These are phyloP conservation scores for Cylloceria caligata DNA, from an alignment of 2,888 invertebrate genomes.

Conservation along the genomic window DNA sequence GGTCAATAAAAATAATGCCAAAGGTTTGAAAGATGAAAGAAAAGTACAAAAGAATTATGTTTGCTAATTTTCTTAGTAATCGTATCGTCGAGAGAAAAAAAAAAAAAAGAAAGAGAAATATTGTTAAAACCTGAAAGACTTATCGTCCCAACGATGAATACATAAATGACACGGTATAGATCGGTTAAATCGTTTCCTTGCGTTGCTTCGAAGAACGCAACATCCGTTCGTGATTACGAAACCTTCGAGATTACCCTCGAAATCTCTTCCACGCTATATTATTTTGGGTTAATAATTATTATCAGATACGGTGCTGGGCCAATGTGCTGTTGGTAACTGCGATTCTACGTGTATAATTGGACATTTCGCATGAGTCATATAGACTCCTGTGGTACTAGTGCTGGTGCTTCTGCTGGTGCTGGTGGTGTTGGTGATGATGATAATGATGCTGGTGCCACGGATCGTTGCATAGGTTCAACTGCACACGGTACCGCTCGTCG, in stretches of 20 bases:
- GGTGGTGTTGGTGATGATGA: too few relatives aligned
- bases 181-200: not conserved
- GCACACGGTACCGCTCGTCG: not conserved
- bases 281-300: slow-evolving; percentile 24
- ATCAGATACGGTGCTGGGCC: not conserved
- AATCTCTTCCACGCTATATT: slow-evolving; percentile 29
- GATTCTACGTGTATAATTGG: slow-evolving; percentile 32
- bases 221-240: slow-evolving; percentile 30
- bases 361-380: slow-evolving; percentile 15
- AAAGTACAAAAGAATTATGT: not conserved
- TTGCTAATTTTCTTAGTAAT: not conserved
- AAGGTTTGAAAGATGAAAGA: too few relatives aligned
- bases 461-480: slow-evolving; percentile 10
- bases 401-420: too few relatives aligned
- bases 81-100: too few relatives aligned
- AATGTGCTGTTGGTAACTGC: slow-evolving; percentile 9
- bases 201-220: slow-evolving; percentile 8
- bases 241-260: not conserved
- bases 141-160: not conserved
- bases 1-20: too few relatives aligned
- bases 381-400: not conserved
- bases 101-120: not conserved
- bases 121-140: not conserved
- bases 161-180: slow-evolving; percentile 8
- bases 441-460: not conserved